phyloP scores from a whole-genome alignment of 2,888 invertebrate genomes.

The Myathropa florea region DNA sequence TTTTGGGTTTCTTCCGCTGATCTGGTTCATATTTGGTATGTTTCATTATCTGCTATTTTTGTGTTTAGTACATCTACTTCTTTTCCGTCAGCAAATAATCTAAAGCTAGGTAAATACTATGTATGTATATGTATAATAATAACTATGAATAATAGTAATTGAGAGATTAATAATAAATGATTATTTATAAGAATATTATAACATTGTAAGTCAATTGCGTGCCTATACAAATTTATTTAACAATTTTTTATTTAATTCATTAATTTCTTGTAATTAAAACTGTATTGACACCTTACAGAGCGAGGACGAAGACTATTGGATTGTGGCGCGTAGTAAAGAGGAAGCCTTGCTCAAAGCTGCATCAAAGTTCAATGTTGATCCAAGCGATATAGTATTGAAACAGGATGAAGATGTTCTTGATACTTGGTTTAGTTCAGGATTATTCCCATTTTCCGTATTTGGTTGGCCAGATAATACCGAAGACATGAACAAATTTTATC shows the following conservation, averaged over 20 bases:
- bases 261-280: neutral
- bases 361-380: conserved; percentile 83
- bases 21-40: too few species aligned
- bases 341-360: conserved; percentile 92
- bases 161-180: too few species aligned
- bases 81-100: too few species aligned
- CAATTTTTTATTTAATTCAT: too few species aligned
- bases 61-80: too few species aligned
- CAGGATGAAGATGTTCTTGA: conserved; percentile 98
- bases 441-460: conserved; percentile 97
- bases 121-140: too few species aligned
- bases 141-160: too few species aligned
- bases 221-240: neutral
- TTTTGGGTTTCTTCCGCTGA: too few species aligned
- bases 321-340: conserved; percentile 87
- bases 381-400: conserved; percentile 83
- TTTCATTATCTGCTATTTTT: too few species aligned
- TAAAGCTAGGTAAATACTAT: too few species aligned
- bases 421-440: conserved; percentile 99
- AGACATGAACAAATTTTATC: conserved; percentile 91
- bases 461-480: conserved; percentile 95
- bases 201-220: too few species aligned
- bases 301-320: conserved; percentile 86
- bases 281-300: conserved; percentile 69
- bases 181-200: too few species aligned